Evolutionary conservation across 2,113 vertebrate genomes (phyloP).

Genomic region (Nannospalax galili): DNA sequence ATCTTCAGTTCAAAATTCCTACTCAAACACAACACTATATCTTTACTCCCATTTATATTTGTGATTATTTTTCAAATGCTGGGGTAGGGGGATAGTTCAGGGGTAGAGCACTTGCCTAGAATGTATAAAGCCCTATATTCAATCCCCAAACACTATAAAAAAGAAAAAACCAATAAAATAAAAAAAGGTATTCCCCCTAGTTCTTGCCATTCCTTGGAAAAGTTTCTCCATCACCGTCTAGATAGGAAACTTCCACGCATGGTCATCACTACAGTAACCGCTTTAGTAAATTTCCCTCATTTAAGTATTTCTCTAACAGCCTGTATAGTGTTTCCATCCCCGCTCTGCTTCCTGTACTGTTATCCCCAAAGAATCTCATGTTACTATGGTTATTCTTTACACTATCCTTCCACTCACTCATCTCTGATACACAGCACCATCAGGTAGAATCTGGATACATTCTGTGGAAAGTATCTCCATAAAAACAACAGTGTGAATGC

Average conservation of each 20-base stretch:
- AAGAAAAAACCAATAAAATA: too few relatives aligned
- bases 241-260: not conserved
- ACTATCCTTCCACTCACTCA: not conserved
- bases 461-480: too few relatives aligned
- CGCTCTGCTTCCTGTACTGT: not conserved
- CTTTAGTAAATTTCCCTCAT: not conserved
- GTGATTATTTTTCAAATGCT: not conserved
- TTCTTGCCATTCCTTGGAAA: not conserved
- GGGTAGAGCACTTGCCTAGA: too few relatives aligned
- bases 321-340: not conserved
- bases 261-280: not conserved
- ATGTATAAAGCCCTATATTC: too few relatives aligned
- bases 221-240: not conserved
- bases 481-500: too few relatives aligned
- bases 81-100: too few relatives aligned
- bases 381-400: slow-evolving; percentile 17
- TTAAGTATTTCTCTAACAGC: not conserved
- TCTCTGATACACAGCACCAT: not conserved
- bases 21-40: not conserved
- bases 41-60: not conserved
- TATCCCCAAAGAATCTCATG: not conserved
- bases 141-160: too few relatives aligned
- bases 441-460: not conserved
- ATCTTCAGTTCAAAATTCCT: not conserved
- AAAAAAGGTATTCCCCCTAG: not conserved